Evolutionary conservation across 2,888 invertebrate genomes (phyloP).

Genomic region (Drosophila macrospina): DNA sequence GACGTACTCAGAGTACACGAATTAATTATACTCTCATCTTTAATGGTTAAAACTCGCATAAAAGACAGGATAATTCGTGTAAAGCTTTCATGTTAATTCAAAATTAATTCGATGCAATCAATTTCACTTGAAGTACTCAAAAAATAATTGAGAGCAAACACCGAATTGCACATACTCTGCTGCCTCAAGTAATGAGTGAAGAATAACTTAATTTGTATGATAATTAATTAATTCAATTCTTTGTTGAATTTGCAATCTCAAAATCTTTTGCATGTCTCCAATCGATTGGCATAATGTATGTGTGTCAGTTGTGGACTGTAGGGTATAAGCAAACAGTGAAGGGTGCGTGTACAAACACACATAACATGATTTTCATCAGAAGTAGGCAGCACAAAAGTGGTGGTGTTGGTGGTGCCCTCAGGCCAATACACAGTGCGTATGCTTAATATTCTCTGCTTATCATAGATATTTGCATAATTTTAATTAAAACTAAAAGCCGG

Average conservation of each 20-base stretch:
- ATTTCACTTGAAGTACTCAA: background rate
- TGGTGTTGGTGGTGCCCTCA: background rate
- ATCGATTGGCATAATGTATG: too few species aligned
- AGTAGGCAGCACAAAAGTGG: constrained; percentile 16
- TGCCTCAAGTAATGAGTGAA: too few species aligned
- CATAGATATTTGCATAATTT: constrained; percentile 67
- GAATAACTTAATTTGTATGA: too few species aligned
- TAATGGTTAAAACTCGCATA: background rate
- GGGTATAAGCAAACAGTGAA: constrained; percentile 8
- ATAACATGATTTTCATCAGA: constrained; percentile 24
- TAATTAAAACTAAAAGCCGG: constrained; percentile 56
- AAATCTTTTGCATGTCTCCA: background rate
- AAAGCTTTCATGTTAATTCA: constrained; percentile 1
- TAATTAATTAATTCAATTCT: too few species aligned
- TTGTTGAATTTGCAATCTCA: too few species aligned
- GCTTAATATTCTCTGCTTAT: constrained; percentile 36
- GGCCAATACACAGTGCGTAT: constrained; percentile 27
- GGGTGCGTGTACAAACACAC: constrained; percentile 18
- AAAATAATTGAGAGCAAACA: background rate
- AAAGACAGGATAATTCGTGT: constrained; percentile 6
- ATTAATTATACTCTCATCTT: constrained; percentile 19
- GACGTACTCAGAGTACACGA: too few species aligned
- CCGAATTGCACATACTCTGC: background rate
- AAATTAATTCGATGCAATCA: constrained; percentile 2
- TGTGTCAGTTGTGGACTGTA: too few species aligned